A percentile compares a stretch with the other conserved stretches of the same genome.
Conservation (phyloP, 1,140 invertebrate species). For the Aricia agestis region DNA sequence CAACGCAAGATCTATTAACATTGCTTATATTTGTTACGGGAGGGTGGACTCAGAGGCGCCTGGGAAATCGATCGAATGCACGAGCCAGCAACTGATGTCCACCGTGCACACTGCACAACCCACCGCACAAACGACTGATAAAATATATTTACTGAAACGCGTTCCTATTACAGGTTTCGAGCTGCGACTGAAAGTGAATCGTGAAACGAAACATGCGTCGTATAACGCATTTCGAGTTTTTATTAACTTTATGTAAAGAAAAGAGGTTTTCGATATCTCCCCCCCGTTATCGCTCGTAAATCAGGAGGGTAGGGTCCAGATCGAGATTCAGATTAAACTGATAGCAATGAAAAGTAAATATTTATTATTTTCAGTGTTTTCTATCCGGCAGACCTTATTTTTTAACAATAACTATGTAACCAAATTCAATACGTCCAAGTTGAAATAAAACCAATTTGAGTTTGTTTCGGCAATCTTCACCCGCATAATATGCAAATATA, state of each 20-base stretch:
- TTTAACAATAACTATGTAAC: no score
- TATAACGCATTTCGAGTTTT: constrained; percentile 4
- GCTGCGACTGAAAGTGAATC: neutral
- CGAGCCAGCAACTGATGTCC: neutral
- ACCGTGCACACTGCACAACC: neutral
- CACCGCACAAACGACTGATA: constrained; percentile 11
- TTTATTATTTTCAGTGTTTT: neutral
- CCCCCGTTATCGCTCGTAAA: constrained; percentile 29
- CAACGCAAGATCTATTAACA: constrained; percentile 10
- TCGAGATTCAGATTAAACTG: constrained; percentile 24
- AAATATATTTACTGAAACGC: constrained; percentile 9
- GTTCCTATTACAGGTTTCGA: neutral
- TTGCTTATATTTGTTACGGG: constrained; percentile 8
- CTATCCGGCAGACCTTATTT: no score
- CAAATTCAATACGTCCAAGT: neutral
- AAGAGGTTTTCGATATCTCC: constrained; percentile 28
- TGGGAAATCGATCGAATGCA: constrained; percentile 30
- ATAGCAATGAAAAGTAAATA: neutral
- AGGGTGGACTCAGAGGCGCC: constrained; percentile 29
- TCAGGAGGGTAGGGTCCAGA: constrained; percentile 31
- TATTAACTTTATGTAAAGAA: constrained; percentile 7
- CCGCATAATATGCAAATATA: constrained; percentile 9
- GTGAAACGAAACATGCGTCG: neutral
- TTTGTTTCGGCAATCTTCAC: neutral
- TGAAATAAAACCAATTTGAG: constrained; percentile 18